phyloP scores from a whole-genome alignment of 2,113 vertebrate genomes.

The Cervus canadensis region DNA sequence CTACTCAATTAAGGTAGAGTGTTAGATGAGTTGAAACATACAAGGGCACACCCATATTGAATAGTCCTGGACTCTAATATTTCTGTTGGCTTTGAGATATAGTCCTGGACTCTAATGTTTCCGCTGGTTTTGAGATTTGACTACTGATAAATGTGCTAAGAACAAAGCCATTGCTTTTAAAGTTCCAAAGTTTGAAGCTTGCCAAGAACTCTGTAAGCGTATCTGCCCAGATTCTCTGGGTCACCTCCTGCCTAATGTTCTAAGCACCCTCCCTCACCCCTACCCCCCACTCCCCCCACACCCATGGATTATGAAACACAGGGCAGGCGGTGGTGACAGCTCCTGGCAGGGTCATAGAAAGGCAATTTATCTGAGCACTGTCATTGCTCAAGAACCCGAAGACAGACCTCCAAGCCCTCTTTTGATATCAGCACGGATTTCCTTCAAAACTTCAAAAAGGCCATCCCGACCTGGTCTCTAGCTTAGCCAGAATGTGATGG shows the following conservation, averaged over 20 bases:
- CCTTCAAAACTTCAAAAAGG: conserved; percentile 5
- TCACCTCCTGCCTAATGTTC: not conserved
- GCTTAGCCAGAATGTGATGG: not conserved
- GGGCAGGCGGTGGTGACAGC: not conserved
- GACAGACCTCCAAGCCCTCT: not conserved
- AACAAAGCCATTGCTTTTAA: conserved; percentile 15
- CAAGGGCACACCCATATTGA: not conserved
- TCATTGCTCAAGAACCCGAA: conserved; percentile 11
- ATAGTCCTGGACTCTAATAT: not conserved
- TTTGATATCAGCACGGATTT: not conserved
- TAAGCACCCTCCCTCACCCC: not conserved
- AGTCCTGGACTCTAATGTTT: not conserved
- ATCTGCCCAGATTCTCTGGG: not conserved
- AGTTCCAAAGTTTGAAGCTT: not conserved
- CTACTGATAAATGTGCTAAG: not conserved
- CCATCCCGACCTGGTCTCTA: not conserved
- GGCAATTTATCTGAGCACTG: not conserved
- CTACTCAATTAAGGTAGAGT: not conserved
- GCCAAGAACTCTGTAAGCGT: not conserved
- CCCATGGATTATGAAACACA: not conserved
- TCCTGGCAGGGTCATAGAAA: conserved; percentile 8
- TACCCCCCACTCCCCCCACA: not conserved
- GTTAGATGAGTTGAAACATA: not conserved
- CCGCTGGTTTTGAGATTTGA: conserved; percentile 1
- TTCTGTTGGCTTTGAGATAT: conserved; percentile 16